These are phyloP conservation scores for Bungarus multicinctus DNA, from an alignment of 2,113 vertebrate species.

Conservation along the genomic window DNA sequence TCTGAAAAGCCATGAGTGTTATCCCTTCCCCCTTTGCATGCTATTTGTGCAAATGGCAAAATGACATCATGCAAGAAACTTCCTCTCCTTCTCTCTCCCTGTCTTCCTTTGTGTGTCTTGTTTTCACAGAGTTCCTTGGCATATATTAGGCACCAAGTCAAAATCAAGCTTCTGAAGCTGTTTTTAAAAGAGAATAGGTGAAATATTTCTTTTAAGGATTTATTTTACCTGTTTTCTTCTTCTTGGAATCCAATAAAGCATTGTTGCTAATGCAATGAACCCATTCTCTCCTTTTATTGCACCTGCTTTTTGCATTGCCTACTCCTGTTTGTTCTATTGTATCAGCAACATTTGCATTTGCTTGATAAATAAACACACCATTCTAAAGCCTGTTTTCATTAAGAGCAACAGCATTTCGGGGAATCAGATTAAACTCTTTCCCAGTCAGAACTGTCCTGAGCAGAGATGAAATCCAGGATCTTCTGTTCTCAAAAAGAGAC, in stretches of 20 bases:
- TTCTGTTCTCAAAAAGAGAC: not conserved
- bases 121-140: conserved; percentile 5
- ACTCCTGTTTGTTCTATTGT: not conserved
- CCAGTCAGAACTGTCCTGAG: not conserved
- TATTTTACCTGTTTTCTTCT: not conserved
- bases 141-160: not conserved
- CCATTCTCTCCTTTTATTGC: not conserved
- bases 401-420: not conserved
- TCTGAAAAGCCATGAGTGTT: conserved; percentile 8
- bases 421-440: not conserved
- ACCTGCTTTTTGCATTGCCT: not conserved
- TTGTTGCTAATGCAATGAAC: not conserved
- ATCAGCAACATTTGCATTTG: not conserved
- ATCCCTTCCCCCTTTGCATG: conserved; percentile 4
- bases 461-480: not conserved
- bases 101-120: not conserved
- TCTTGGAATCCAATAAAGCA: not conserved
- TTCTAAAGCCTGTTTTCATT: not conserved
- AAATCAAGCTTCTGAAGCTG: not conserved
- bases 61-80: not conserved
- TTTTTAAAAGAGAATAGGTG: not conserved
- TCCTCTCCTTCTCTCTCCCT: not conserved
- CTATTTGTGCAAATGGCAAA: not conserved
- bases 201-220: not conserved
- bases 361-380: not conserved